Evolutionary conservation across 2,113 vertebrate genomes (phyloP).

Genomic region (Pardalotus punctatus): DNA sequence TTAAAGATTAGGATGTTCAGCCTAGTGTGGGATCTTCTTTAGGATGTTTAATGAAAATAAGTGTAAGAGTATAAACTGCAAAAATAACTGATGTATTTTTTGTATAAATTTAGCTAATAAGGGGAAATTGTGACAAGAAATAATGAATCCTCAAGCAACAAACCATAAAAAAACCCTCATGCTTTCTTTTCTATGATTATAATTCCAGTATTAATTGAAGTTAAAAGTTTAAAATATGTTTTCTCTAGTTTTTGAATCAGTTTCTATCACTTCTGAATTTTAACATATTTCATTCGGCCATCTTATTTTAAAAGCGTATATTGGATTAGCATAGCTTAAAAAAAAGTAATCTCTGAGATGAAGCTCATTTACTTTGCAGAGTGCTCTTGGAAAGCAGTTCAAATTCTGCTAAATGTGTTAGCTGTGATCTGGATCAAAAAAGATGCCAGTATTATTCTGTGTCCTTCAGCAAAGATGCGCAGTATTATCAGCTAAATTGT

Average conservation of each 20-base stretch:
- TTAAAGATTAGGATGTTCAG: neutral
- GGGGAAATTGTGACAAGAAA: neutral
- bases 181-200: neutral
- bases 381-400: slow-evolving; percentile 69
- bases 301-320: neutral
- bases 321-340: neutral
- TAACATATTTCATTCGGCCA: neutral
- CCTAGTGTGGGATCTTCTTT: neutral
- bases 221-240: neutral
- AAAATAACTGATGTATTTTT: neutral
- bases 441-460: slow-evolving; percentile 90
- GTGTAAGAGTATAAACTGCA: neutral
- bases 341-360: neutral
- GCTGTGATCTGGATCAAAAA: slow-evolving; percentile 78
- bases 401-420: slow-evolving; percentile 79
- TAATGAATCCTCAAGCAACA: neutral
- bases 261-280: neutral
- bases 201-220: neutral
- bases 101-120: neutral
- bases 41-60: neutral
- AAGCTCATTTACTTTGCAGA: slow-evolving; percentile 70
- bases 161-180: neutral
- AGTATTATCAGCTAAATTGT: slow-evolving; percentile 90
- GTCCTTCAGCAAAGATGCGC: slow-evolving; percentile 85
- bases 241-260: neutral